phyloP scores from a whole-genome alignment of 2,888 invertebrate species.

The Sarcophaga subvicina region DNA sequence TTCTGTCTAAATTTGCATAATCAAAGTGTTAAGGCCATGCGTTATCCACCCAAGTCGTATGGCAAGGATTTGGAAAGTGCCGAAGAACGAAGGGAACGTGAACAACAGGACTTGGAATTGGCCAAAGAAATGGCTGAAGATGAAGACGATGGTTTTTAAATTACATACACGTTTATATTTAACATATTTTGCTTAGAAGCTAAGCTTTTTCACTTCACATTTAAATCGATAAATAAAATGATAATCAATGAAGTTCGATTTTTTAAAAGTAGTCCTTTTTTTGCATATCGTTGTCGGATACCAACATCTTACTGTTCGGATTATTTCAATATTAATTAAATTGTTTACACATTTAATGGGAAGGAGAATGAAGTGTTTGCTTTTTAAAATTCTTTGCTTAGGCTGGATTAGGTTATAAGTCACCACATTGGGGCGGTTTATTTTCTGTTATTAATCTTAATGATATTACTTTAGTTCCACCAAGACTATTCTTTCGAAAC shows the following conservation, averaged over 20 bases:
- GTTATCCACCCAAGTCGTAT: conserved; percentile 99
- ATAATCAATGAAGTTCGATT: conserved; percentile 18
- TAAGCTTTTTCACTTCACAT: conserved; percentile 42
- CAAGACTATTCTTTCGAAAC: too few relatives aligned
- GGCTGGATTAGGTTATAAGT: too few relatives aligned
- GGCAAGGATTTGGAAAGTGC: conserved; percentile 99
- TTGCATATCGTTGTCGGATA: too few relatives aligned
- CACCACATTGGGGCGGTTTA: too few relatives aligned
- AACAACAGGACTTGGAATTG: conserved; percentile 98
- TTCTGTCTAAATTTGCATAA: conserved; percentile 99
- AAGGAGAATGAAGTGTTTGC: too few relatives aligned
- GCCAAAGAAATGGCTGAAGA: conserved; percentile 99
- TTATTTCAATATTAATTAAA: too few relatives aligned
- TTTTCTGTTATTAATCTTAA: too few relatives aligned
- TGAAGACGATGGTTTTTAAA: conserved; percentile 94
- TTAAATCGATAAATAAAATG: conserved; percentile 39
- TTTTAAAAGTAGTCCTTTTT: too few relatives aligned
- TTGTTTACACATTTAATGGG: too few relatives aligned
- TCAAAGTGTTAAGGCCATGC: conserved; percentile 99
- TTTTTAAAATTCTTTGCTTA: too few relatives aligned
- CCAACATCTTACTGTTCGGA: too few relatives aligned
- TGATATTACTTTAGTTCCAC: too few relatives aligned
- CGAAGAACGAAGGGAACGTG: conserved; percentile 96
- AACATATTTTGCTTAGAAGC: conserved; percentile 34
- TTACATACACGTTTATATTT: conserved; percentile 24